These are phyloP conservation scores for Ctenicera cuprea DNA, from an alignment of 2,888 invertebrate genomes.

Conservation along the genomic window DNA sequence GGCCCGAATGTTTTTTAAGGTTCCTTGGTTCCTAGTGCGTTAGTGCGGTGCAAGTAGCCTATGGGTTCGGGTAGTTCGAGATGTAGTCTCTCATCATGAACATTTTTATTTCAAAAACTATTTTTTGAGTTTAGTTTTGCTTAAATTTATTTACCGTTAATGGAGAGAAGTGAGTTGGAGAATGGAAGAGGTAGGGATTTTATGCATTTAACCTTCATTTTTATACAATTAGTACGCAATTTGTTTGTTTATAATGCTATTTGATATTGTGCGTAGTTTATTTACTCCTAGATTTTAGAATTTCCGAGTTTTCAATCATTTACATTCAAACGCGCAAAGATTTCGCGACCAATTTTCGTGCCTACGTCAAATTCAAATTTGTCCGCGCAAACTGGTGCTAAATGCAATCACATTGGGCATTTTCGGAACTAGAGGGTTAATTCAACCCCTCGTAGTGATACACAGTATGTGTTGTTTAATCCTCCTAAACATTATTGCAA, in stretches of 20 bases:
- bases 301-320: background rate
- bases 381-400: conserved; percentile 32
- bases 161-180: conserved; percentile 64
- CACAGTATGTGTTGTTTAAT: background rate
- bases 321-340: background rate
- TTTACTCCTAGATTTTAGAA: conserved; percentile 3
- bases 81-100: conserved; percentile 59
- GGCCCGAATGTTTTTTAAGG: conserved; percentile 69
- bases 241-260: conserved; percentile 41
- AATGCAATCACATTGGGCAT: conserved; percentile 4
- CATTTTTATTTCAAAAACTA: conserved; percentile 51
- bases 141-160: conserved; percentile 54
- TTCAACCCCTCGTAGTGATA: background rate
- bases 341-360: conserved; percentile 4
- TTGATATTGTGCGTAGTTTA: conserved; percentile 49
- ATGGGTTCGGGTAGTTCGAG: conserved; percentile 62
- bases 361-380: conserved; percentile 36
- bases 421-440: background rate
- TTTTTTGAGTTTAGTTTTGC: conserved; percentile 54
- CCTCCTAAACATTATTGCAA: background rate
- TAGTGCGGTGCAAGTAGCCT: conserved; percentile 66
- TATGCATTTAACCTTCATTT: conserved; percentile 49
- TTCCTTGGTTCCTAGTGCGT: conserved; percentile 65
- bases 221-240: conserved; percentile 46
- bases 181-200: conserved; percentile 65